Evolutionary conservation across 2,888 invertebrate species (phyloP), one percentile per base, ranked within the genome.

Genomic region (Lysandra coridon): DNA sequence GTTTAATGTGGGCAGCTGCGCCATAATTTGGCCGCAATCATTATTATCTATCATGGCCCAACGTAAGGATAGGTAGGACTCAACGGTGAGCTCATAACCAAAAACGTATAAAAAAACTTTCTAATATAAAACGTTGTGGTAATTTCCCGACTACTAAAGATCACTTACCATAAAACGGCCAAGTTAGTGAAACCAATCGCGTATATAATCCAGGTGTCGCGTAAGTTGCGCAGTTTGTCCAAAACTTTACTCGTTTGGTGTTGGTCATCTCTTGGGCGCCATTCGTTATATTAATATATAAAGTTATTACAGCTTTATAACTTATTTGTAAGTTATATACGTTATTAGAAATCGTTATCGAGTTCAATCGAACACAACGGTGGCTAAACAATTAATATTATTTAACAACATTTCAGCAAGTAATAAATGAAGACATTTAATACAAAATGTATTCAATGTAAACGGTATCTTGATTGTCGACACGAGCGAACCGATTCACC

Each of bases 261-360:
- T 73, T 80, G 81, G 80, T 80, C 80, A 82, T 82, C 82, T 82
- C 81, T 75, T 44, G 82, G 80, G 80, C 69, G 69, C 74, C 79
- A 64, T 82, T 81, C 76, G 73, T 81, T 79, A 82, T 79, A 80
- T 76, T 80, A 75, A 79, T 57, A 76, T 79, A 80, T 81, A 80
- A 81, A 75, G 78, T 79, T 79, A 79, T 79, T 76, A 76, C 76
- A 76, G 76, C 76, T 76, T 76, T 57, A 76, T 76, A 76, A 74
- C 40, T 74, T 74, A 74, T 74, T 74, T 74, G 74, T 74, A 74
- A 57, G 30, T 76, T 76, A 76, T 76, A 76, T 76, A 76, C 76
- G 76, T 53, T 57, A 76, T 76, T 76, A 76, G 76, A 76, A 76
- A 76, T 76, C 76, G 53, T 76, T 57, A 75, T 30, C 23, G 30